phyloP scores from a whole-genome alignment of 1,140 invertebrate genomes.

The Rhopalosiphum padi region DNA sequence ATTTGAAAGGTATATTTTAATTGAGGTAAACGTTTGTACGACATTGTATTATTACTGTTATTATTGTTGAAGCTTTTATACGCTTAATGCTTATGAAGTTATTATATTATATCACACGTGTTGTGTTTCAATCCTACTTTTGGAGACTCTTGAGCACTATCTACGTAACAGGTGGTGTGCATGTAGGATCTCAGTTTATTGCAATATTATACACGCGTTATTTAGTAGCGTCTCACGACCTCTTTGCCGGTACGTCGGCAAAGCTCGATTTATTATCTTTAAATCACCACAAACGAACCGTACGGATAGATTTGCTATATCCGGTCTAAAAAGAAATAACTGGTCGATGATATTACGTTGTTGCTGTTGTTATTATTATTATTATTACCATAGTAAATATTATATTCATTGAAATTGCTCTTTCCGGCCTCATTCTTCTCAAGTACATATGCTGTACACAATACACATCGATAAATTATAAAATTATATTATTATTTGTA shows the following conservation, averaged over 20 bases:
- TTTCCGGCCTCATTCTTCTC: no score
- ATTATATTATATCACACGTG: neutral
- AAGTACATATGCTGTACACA: no score
- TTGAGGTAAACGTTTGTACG: neutral
- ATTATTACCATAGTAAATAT: no score
- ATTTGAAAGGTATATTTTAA: neutral
- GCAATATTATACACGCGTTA: neutral
- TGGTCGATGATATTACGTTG: neutral
- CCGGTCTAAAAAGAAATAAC: no score
- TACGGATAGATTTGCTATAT: neutral
- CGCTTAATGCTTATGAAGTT: neutral
- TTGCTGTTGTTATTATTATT: neutral
- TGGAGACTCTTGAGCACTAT: neutral
- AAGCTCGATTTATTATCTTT: neutral
- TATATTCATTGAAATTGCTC: no score
- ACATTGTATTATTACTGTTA: neutral
- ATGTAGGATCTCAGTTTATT: neutral
- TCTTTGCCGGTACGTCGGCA: neutral
- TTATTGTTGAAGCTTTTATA: neutral
- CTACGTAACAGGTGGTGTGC: neutral
- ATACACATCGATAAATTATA: neutral
- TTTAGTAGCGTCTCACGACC: neutral
- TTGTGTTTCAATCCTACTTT: neutral
- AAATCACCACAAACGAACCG: neutral
- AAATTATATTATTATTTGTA: neutral